Percentiles rank a stretch among this genome's conserved stretches.
Evolutionary conservation across 2,888 invertebrate genomes (phyloP).

Genomic region (Agrenia bidenticulata): DNA sequence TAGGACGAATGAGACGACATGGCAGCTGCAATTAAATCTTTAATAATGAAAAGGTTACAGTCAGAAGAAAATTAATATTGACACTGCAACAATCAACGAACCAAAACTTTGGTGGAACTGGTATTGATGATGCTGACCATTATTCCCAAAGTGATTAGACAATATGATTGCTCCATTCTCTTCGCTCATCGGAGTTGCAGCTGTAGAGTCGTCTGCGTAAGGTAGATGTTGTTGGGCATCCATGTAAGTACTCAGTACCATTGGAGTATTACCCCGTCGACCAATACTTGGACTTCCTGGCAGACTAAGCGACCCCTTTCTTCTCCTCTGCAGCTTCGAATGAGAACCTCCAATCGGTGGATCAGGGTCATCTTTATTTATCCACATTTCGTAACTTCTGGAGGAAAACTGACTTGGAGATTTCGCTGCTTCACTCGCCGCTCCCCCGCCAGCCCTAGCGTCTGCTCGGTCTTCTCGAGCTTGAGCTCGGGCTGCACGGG

Average conservation of each 20-base stretch:
- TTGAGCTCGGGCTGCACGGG: slow-evolving; percentile 12
- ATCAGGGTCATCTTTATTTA: slow-evolving; percentile 70
- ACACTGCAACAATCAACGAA: too few species aligned
- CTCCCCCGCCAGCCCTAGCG: slow-evolving; percentile 65
- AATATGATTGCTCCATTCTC: slow-evolving; percentile 94
- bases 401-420: slow-evolving; percentile 90
- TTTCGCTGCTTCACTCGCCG: slow-evolving; percentile 33
- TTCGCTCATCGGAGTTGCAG: slow-evolving; percentile 96
- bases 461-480: slow-evolving; percentile 61
- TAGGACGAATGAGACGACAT: slow-evolving; percentile 89
- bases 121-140: slow-evolving; percentile 14
- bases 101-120: slow-evolving; percentile 10
- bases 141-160: slow-evolving; percentile 63
- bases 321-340: slow-evolving; percentile 62
- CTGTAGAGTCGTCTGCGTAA: slow-evolving; percentile 95
- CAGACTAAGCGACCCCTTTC: slow-evolving; percentile 39
- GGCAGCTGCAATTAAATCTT: slow-evolving; percentile 44
- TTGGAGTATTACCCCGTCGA: slow-evolving; percentile 59
- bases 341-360: slow-evolving; percentile 65
- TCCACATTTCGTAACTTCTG: slow-evolving; percentile 88
- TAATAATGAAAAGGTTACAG: background rate
- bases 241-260: slow-evolving; percentile 90
- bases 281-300: slow-evolving; percentile 8
- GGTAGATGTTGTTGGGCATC: slow-evolving; percentile 79
- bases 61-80: too few species aligned